These are phyloP conservation scores for Eupithecia vulgata DNA, from an alignment of 2,888 invertebrate genomes.

Conservation along the genomic window DNA sequence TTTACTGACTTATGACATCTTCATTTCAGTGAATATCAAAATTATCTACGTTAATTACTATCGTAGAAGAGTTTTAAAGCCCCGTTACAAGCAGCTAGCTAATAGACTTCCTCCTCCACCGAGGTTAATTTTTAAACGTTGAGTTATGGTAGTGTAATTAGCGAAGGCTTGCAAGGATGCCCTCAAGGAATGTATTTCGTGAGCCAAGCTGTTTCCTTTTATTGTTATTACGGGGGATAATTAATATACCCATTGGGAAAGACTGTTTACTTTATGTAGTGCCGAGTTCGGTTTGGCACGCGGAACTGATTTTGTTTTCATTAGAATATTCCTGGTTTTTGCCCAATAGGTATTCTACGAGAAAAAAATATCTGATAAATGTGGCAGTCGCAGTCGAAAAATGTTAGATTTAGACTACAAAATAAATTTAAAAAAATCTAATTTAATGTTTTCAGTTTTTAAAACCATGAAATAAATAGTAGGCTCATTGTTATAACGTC, in stretches of 20 bases:
- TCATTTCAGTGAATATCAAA: background rate
- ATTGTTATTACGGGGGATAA: constrained; percentile 55
- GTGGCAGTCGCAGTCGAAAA: too few relatives aligned
- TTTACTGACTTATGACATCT: background rate
- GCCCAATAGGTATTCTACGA: background rate
- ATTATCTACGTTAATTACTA: background rate
- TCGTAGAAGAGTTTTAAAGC: background rate
- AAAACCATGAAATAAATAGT: too few relatives aligned
- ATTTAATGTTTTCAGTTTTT: too few relatives aligned
- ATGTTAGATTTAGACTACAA: too few relatives aligned
- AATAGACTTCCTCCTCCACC: constrained; percentile 26
- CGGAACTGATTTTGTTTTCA: background rate
- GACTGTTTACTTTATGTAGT: constrained; percentile 28
- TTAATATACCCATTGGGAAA: constrained; percentile 40
- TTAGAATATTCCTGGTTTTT: background rate
- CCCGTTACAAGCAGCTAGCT: constrained; percentile 11
- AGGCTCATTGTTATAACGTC: too few relatives aligned
- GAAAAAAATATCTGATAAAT: too few relatives aligned
- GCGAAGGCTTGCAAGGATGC: constrained; percentile 48
- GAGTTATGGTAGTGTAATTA: constrained; percentile 55
- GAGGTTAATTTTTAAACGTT: constrained; percentile 49
- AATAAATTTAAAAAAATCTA: too few relatives aligned
- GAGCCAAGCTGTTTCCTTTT: constrained; percentile 56
- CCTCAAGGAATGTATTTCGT: constrained; percentile 54
- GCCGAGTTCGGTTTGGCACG: constrained; percentile 5